Conservation (phyloP, 2,797 vertebrate genomes). For the Tamandua tetradactyla region DNA sequence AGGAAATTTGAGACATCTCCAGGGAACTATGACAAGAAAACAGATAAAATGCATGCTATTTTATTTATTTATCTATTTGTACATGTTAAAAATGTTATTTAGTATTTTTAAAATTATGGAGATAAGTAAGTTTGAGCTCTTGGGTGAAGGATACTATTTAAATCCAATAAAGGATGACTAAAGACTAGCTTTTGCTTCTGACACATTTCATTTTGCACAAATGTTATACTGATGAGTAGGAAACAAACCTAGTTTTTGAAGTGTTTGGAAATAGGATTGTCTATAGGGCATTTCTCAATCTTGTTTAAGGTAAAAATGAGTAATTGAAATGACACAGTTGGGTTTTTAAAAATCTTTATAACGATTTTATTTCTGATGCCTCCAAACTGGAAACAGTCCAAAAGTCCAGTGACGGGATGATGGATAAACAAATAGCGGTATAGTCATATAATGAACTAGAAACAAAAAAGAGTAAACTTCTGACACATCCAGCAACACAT, state of each 20-base stretch:
- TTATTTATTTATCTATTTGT: too few relatives aligned
- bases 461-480: too few relatives aligned
- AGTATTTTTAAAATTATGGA: slow-evolving; percentile 48
- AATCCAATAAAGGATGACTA: slow-evolving; percentile 29
- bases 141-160: slow-evolving; percentile 29
- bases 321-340: not conserved
- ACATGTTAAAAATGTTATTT: slow-evolving; percentile 46
- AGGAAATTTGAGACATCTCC: not conserved
- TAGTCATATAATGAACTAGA: too few relatives aligned
- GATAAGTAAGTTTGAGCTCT: slow-evolving; percentile 43
- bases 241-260: slow-evolving; percentile 9
- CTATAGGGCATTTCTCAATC: not conserved
- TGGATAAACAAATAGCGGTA: too few relatives aligned
- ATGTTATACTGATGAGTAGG: not conserved
- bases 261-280: not conserved
- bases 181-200: slow-evolving; percentile 6
- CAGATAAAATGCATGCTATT: slow-evolving; percentile 36
- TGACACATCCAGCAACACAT: too few relatives aligned
- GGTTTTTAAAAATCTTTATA: too few relatives aligned
- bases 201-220: slow-evolving; percentile 22
- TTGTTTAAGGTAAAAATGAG: not conserved
- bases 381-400: too few relatives aligned
- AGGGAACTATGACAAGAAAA: not conserved
- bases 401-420: too few relatives aligned
- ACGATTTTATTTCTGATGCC: too few relatives aligned